Evolutionary conservation across 1,140 invertebrate species (phyloP).

Genomic region (Halictus rubicundus): DNA sequence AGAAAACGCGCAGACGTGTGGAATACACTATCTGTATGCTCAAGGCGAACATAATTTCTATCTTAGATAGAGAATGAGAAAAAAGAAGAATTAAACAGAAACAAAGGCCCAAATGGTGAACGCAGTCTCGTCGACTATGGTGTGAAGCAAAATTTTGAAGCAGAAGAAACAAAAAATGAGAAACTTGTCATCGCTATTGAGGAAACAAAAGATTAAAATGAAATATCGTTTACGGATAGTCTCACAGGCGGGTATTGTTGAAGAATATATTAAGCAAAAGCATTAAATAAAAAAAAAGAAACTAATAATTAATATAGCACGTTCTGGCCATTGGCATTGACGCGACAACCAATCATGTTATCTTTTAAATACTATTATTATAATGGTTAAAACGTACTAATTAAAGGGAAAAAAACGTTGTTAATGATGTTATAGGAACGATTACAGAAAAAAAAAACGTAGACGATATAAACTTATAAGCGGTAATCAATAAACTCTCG

Average conservation of each 20-base stretch:
- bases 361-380: conserved; percentile 76
- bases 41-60: conserved; percentile 7
- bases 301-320: conserved; percentile 52
- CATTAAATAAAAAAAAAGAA: conserved; percentile 13
- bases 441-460: conserved; percentile 65
- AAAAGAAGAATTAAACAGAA: not conserved
- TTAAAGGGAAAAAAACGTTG: conserved; percentile 70
- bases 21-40: not conserved
- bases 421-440: conserved; percentile 74
- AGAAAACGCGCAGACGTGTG: not conserved
- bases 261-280: conserved; percentile 22
- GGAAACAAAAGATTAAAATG: conserved; percentile 9
- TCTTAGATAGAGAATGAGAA: not conserved
- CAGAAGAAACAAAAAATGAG: not conserved
- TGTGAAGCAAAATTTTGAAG: not conserved
- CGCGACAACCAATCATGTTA: conserved; percentile 80
- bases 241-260: conserved; percentile 48
- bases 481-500: conserved; percentile 62
- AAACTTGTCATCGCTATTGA: not conserved
- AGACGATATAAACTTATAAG: conserved; percentile 55
- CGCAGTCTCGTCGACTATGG: conserved; percentile 7
- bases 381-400: conserved; percentile 58
- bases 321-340: conserved; percentile 70
- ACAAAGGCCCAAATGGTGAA: not conserved
- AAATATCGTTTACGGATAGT: conserved; percentile 65